Base-by-base conservation (phyloP, 2,888 invertebrate genomes). In the Sturmia bella region DNA sequence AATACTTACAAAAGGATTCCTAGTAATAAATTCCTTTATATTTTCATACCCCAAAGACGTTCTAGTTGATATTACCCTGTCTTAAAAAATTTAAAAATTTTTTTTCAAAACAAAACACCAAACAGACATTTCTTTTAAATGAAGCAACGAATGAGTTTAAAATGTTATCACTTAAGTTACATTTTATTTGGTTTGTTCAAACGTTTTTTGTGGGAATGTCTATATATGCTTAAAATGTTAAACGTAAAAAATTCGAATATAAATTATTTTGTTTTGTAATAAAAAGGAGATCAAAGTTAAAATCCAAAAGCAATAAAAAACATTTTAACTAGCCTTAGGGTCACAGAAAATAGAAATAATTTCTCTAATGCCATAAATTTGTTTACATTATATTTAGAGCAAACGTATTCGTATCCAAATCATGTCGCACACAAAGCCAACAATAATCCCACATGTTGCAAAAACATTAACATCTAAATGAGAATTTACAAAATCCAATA, bases 381-480 rank as follows among this genome's bases (percentile, higher is more conserved):
- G 68, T 76, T 73, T 76, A 68, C 72, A 76, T 72, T 64, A 32
- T 59, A 45, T 73, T 63, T 39, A 68, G 73, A 57, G 73, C 63
- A 81, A 73, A 63, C 48, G 59, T 21, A 39, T 76, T 69, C 45
- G 24, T 69, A 64, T 12, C 9, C 13, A 64, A 69, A 59, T 61
- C 56, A 32, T 66, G 43, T 12, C 13, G 7, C 27, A 43, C 1
- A 27, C 24, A 45, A 72, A 43, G 19, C 56, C 56, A 75, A 68
- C 7, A 76, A 64, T 32, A 52, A 32, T 11, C 5, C 63, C 75
- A 80, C 39, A 76, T 76, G 72, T 45, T 72, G 57, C 59, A 64
- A 43, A 66, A 66, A 41, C 15, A 81, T 76, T 81, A 73, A 68
- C 72, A 81, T 73, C 56, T 68, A 81, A 76, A 81, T 72, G 72